These are phyloP conservation scores for Drosophila hawaiiensis DNA, from an alignment of 2,888 invertebrate species.

Conservation along the genomic window DNA sequence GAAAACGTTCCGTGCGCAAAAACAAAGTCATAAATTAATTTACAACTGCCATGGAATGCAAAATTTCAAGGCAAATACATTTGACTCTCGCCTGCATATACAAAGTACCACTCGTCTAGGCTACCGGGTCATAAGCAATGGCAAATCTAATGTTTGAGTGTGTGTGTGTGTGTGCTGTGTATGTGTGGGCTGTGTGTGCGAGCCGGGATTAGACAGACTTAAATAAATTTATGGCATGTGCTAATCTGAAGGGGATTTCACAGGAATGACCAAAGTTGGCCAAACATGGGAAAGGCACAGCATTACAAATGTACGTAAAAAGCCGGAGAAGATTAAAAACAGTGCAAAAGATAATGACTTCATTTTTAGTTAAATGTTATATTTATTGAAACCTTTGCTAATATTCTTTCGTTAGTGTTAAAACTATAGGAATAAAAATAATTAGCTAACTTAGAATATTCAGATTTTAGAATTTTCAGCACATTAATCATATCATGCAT, in stretches of 20 bases:
- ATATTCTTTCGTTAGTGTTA: not conserved
- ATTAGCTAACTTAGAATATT: not conserved
- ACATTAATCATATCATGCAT: not conserved
- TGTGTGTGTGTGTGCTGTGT: constrained; percentile 30
- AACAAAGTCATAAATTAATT: constrained; percentile 72
- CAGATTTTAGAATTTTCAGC: not conserved
- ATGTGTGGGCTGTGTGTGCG: constrained; percentile 19
- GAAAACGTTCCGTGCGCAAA: constrained; percentile 39
- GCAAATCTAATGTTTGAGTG: constrained; percentile 42
- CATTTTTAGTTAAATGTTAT: not conserved
- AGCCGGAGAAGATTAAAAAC: constrained; percentile 12
- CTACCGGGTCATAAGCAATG: constrained; percentile 33
- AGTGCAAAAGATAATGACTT: not conserved
- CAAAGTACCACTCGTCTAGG: constrained; percentile 8
- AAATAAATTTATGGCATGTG: constrained; percentile 76
- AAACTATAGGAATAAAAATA: not conserved
- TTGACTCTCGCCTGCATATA: constrained; percentile 5
- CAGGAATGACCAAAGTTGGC: constrained; percentile 32
- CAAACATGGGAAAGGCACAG: constrained; percentile 14
- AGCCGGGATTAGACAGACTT: constrained; percentile 64
- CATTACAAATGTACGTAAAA: constrained; percentile 26
- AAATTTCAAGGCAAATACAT: constrained; percentile 48
- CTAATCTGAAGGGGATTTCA: constrained; percentile 60
- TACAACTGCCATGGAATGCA: constrained; percentile 68
- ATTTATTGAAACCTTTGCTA: not conserved